These are phyloP conservation scores for Siniperca obscura DNA, from an alignment of 2,797 vertebrate genomes.

Conservation along the genomic window DNA sequence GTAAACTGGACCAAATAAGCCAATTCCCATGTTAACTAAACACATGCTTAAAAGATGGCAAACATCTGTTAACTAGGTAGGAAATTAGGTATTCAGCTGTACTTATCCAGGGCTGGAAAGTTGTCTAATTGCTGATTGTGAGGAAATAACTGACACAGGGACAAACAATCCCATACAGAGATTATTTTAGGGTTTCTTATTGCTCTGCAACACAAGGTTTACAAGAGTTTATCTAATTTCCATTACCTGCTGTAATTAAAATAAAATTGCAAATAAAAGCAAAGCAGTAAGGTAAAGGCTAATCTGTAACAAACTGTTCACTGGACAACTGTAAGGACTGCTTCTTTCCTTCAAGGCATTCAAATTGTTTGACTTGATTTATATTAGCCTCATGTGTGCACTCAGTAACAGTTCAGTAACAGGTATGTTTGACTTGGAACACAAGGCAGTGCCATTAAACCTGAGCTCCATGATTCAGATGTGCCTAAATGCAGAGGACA, in stretches of 20 bases:
- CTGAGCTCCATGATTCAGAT: neutral
- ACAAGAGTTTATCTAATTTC: neutral
- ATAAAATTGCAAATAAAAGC: constrained; percentile 7
- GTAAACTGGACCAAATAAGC: constrained; percentile 4
- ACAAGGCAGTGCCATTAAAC: constrained; percentile 2
- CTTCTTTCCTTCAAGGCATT: neutral
- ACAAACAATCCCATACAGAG: neutral
- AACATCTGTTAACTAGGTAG: neutral
- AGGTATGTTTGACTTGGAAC: constrained; percentile 11
- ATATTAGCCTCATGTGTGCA: neutral
- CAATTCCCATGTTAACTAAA: constrained; percentile 1
- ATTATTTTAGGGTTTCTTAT: neutral
- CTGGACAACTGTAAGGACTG: neutral
- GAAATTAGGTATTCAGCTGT: neutral
- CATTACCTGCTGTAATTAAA: neutral
- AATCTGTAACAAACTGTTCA: neutral
- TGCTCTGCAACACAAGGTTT: neutral
- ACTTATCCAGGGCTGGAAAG: neutral
- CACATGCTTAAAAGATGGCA: neutral
- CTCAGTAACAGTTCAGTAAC: neutral
- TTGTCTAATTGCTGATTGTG: neutral
- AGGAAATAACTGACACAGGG: neutral
- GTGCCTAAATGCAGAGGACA: neutral
- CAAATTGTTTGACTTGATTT: neutral
- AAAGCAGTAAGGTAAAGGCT: neutral